A percentile compares a stretch with the other conserved stretches of the same genome.
These are phyloP conservation scores for Hartigia nigra DNA, from an alignment of 2,888 invertebrate species.

Conservation along the genomic window DNA sequence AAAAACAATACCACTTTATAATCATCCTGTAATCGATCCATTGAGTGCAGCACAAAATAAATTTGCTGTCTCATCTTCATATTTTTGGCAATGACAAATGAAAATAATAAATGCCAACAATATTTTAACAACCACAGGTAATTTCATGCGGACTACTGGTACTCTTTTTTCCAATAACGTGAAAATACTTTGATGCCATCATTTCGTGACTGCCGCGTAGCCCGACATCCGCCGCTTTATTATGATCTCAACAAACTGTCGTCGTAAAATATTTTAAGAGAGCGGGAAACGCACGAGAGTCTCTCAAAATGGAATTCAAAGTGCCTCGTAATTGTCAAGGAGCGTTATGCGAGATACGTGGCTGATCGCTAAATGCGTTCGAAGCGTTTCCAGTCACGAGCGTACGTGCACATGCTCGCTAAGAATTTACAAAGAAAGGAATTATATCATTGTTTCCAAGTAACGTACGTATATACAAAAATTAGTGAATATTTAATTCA, in stretches of 20 bases:
- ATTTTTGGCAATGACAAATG: background rate
- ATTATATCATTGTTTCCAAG: background rate
- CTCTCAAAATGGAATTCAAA: background rate
- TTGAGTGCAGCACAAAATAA: background rate
- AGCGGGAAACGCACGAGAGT: slow-evolving; percentile 3
- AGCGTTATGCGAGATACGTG: background rate
- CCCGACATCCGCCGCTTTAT: slow-evolving; percentile 26
- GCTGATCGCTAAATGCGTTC: background rate
- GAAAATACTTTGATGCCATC: background rate
- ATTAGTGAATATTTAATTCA: background rate
- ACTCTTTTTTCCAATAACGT: background rate
- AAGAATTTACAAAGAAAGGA: background rate
- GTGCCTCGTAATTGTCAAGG: background rate
- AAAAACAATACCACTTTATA: background rate
- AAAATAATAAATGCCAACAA: background rate
- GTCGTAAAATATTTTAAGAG: slow-evolving; percentile 35
- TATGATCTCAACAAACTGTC: slow-evolving; percentile 34
- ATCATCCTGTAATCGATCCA: background rate
- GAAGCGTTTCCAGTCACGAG: background rate
- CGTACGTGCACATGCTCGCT: background rate
- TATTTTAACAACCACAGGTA: background rate
- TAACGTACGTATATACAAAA: background rate
- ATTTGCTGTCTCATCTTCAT: background rate
- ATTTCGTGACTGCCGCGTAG: background rate
- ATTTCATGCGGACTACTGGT: background rate